phyloP scores from a whole-genome alignment of 1,140 invertebrate genomes.

The Euschistus heros region DNA sequence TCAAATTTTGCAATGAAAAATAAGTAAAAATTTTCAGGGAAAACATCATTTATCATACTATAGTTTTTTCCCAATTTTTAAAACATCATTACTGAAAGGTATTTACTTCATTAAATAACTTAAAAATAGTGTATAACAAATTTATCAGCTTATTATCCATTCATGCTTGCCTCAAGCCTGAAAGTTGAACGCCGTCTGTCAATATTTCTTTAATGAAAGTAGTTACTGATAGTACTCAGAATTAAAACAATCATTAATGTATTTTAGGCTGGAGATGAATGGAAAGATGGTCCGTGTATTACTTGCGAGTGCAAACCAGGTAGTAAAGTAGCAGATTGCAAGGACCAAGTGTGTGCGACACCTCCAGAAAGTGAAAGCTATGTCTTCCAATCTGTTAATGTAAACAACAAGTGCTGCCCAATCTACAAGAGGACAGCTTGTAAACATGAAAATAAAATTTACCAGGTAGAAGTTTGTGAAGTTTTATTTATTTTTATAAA shows the following conservation, averaged over 20 bases:
- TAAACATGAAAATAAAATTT: constrained; percentile 41
- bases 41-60: no score
- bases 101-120: no score
- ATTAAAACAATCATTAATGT: neutral
- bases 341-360: constrained; percentile 37
- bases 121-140: no score
- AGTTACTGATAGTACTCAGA: no score
- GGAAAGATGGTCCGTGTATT: constrained; percentile 57
- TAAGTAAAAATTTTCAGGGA: no score
- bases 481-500: constrained; percentile 7
- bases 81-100: no score
- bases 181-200: neutral
- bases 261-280: constrained; percentile 42
- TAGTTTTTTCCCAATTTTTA: no score
- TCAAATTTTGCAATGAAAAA: no score
- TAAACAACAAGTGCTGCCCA: constrained; percentile 51
- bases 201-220: no score
- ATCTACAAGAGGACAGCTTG: constrained; percentile 46
- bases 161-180: neutral
- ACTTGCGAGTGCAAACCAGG: constrained; percentile 44
- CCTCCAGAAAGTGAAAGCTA: constrained; percentile 40
- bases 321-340: constrained; percentile 34
- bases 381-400: constrained; percentile 39
- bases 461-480: constrained; percentile 36
- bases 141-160: no score